A percentile compares a stretch with the other conserved stretches of the same genome.
These are phyloP conservation scores for Cervus canadensis DNA, from an alignment of 2,113 vertebrate genomes.

Conservation along the genomic window DNA sequence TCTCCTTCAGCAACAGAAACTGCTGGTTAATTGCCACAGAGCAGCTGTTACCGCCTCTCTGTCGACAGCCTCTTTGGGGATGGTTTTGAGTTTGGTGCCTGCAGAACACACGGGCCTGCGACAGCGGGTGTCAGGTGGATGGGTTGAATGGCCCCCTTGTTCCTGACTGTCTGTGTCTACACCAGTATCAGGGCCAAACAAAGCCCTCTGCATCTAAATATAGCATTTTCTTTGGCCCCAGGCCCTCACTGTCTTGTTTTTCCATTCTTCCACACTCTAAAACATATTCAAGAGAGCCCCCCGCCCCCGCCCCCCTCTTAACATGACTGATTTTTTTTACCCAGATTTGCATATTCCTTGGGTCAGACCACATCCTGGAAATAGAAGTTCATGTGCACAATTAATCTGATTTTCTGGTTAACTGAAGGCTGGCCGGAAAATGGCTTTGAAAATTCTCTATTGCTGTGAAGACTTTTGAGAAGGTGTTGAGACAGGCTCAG, in stretches of 20 bases:
- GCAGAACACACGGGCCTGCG: neutral
- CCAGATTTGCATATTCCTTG: neutral
- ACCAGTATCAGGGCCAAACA: neutral
- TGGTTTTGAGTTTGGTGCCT: neutral
- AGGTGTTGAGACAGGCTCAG: neutral
- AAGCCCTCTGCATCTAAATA: constrained; percentile 28
- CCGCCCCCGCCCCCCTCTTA: neutral
- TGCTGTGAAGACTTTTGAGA: neutral
- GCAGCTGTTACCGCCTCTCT: constrained; percentile 78
- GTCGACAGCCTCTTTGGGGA: constrained; percentile 68
- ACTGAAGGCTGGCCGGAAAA: constrained; percentile 19
- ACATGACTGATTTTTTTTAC: neutral
- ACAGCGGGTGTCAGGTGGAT: constrained; percentile 49
- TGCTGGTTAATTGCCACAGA: constrained; percentile 74
- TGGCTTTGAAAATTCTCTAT: neutral
- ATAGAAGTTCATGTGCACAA: constrained; percentile 23
- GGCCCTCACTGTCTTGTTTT: constrained; percentile 18
- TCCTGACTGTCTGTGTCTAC: neutral
- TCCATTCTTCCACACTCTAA: neutral
- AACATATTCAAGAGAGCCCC: neutral
- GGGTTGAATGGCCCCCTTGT: constrained; percentile 46
- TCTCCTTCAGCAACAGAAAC: constrained; percentile 73
- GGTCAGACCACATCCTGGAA: neutral
- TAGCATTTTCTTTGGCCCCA: constrained; percentile 23
- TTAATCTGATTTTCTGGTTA: constrained; percentile 54